Conservation (phyloP, 2,888 invertebrate genomes). For the Himalopsyche tibetana region DNA sequence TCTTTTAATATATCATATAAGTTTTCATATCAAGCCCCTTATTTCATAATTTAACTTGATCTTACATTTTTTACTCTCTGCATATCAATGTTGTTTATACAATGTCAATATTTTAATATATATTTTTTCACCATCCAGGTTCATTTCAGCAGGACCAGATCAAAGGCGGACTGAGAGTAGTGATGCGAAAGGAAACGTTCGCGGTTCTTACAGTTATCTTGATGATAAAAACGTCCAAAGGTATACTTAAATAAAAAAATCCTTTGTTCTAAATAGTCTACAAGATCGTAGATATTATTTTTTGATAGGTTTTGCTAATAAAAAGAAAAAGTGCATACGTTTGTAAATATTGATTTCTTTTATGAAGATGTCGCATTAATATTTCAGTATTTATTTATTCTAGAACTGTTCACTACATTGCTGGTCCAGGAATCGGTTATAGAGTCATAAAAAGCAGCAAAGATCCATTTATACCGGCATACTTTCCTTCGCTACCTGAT, state of each 20-base stretch:
- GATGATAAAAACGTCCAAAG: constrained; percentile 87
- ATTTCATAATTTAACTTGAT: not conserved
- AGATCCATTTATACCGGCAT: constrained; percentile 80
- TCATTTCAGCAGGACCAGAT: constrained; percentile 86
- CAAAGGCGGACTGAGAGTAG: constrained; percentile 85
- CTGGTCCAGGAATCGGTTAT: constrained; percentile 87
- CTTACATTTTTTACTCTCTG: too few relatives aligned
- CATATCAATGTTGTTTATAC: not conserved
- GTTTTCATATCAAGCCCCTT: too few relatives aligned
- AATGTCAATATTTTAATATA: not conserved
- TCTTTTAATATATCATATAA: too few relatives aligned
- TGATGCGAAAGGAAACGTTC: constrained; percentile 83
- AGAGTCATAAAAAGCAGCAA: constrained; percentile 84
- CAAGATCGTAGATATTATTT: too few relatives aligned
- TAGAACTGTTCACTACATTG: constrained; percentile 86
- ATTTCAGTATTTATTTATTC: constrained; percentile 34
- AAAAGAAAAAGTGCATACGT: too few relatives aligned
- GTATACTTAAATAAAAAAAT: constrained; percentile 67
- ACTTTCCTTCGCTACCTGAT: constrained; percentile 79
- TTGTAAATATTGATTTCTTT: not conserved
- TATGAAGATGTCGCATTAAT: not conserved
- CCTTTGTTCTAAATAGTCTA: not conserved
- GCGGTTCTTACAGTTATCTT: constrained; percentile 86
- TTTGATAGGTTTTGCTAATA: too few relatives aligned
- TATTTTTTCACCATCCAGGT: constrained; percentile 71